These are phyloP conservation scores for Agrotis segetum DNA, from an alignment of 2,888 invertebrate species.

Conservation along the genomic window DNA sequence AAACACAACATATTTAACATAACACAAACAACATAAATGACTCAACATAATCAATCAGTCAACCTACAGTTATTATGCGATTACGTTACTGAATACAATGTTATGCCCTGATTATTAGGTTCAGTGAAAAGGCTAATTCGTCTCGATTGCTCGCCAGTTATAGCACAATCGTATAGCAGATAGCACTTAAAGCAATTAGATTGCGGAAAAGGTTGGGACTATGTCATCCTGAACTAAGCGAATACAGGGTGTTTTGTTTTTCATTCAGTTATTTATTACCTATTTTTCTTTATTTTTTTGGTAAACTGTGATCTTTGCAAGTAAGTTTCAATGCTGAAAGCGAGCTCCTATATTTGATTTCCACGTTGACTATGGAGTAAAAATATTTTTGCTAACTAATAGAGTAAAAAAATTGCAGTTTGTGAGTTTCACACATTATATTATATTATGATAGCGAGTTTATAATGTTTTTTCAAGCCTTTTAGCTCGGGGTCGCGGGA, in stretches of 20 bases:
- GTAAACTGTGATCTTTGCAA: no score
- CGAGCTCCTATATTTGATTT: no score
- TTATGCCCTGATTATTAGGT: conserved; percentile 43
- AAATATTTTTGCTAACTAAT: no score
- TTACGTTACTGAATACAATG: conserved; percentile 26
- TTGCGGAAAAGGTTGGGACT: conserved; percentile 85
- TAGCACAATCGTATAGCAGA: conserved; percentile 83
- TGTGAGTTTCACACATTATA: no score
- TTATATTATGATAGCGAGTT: no score
- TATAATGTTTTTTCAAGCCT: no score
- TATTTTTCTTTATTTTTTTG: no score
- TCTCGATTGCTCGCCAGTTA: conserved; percentile 59
- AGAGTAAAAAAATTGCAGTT: no score
- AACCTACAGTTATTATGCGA: neutral
- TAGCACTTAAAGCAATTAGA: conserved; percentile 90
- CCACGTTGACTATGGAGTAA: no score
- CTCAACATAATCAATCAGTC: neutral
- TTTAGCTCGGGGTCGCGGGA: no score
- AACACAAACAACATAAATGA: neutral
- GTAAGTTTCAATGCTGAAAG: no score
- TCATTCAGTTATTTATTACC: no score
- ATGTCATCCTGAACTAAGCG: conserved; percentile 70
- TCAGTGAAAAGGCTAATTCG: conserved; percentile 53
- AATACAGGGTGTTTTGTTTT: conserved; percentile 75
- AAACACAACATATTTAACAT: neutral